Percentiles rank a stretch among this genome's conserved stretches.
phyloP scores from a whole-genome alignment of 2,113 vertebrate species.

The Vanacampus margaritifer region DNA sequence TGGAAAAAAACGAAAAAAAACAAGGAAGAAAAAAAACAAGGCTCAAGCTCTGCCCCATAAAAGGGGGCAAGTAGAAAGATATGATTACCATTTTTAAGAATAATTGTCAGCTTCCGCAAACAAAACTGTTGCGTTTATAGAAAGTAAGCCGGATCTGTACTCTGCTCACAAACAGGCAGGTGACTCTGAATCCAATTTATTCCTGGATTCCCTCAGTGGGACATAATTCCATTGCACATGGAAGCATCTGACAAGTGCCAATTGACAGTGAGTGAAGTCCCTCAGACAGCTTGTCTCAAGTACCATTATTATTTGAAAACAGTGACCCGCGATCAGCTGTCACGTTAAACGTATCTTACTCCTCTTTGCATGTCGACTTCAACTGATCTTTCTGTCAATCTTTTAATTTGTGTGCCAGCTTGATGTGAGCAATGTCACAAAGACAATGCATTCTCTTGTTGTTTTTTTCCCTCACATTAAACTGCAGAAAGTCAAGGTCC shows the following conservation, averaged over 20 bases:
- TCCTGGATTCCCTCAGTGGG: not conserved
- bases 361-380: not conserved
- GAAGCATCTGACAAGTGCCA: slow-evolving; percentile 2
- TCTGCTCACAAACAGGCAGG: not conserved
- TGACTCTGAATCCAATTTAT: not conserved
- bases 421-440: not conserved
- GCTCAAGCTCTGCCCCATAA: too few relatives aligned
- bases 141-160: not conserved
- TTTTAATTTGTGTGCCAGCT: slow-evolving; percentile 12
- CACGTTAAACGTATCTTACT: slow-evolving; percentile 4
- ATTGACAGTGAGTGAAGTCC: slow-evolving; percentile 5
- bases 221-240: slow-evolving; percentile 5
- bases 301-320: slow-evolving; percentile 6
- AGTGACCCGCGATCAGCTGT: slow-evolving; percentile 3
- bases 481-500: slow-evolving; percentile 24
- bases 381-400: slow-evolving; percentile 12
- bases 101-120: not conserved
- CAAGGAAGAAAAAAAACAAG: too few relatives aligned
- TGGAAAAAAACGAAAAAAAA: too few relatives aligned
- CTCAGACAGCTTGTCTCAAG: slow-evolving; percentile 1
- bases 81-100: too few relatives aligned
- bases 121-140: too few relatives aligned
- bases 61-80: too few relatives aligned
- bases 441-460: slow-evolving; percentile 41
- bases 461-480: slow-evolving; percentile 27